These are phyloP conservation scores for Myotis brandtii DNA, from an alignment of 2,113 vertebrate species.

Conservation along the genomic window DNA sequence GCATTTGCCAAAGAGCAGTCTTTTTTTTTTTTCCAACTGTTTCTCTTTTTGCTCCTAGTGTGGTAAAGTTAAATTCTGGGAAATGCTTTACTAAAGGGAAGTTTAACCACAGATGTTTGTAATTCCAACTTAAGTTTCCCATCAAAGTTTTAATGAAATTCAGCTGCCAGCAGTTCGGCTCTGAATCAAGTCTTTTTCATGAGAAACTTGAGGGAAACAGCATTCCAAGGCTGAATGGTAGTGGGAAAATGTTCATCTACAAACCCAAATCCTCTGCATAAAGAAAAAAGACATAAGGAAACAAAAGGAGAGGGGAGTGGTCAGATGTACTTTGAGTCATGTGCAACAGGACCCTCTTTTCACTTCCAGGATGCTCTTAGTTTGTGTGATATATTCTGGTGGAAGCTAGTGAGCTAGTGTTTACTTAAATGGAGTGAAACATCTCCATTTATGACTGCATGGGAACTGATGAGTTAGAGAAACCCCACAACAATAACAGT, in stretches of 20 bases:
- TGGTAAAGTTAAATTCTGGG: constrained; percentile 85
- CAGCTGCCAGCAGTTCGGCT: constrained; percentile 83
- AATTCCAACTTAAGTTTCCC: constrained; percentile 88
- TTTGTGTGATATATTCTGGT: constrained; percentile 4
- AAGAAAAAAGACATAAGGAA: constrained; percentile 29
- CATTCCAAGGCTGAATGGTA: constrained; percentile 67
- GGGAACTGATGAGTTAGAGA: constrained; percentile 34
- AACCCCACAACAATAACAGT: constrained; percentile 27
- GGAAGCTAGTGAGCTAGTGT: not conserved
- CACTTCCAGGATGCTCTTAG: constrained; percentile 7
- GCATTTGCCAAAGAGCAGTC: constrained; percentile 43
- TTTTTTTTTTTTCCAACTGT: constrained; percentile 50
- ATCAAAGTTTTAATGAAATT: constrained; percentile 89
- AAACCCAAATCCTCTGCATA: constrained; percentile 50
- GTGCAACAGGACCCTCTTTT: not conserved
- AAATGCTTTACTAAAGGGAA: constrained; percentile 84
- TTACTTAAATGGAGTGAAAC: constrained; percentile 24
- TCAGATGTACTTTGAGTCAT: not conserved
- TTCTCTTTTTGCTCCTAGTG: constrained; percentile 74
- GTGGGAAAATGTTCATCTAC: constrained; percentile 72
- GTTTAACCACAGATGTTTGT: constrained; percentile 89
- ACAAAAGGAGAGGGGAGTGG: not conserved
- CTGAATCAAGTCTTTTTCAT: constrained; percentile 76
- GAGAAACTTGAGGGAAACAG: constrained; percentile 79
- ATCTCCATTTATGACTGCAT: constrained; percentile 2